These are phyloP conservation scores for Steinernema carpocapsae DNA, from an alignment of 2,888 invertebrate genomes.

Conservation along the genomic window DNA sequence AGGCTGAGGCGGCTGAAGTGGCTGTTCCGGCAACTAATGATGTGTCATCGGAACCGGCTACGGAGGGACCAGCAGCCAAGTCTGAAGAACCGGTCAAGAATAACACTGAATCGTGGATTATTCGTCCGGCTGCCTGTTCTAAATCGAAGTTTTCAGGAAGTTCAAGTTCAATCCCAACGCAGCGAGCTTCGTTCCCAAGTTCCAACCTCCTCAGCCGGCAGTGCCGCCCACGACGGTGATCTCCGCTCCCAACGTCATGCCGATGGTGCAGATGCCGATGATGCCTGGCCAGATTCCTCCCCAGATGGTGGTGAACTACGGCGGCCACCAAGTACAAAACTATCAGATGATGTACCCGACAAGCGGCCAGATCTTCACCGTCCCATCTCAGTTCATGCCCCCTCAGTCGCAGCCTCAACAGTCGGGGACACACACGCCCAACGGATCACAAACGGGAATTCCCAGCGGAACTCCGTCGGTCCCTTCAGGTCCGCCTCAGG, in stretches of 20 bases:
- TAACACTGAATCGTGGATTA: neutral
- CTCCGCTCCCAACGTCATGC: neutral
- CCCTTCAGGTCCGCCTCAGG: no score
- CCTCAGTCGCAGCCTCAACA: constrained; percentile 17
- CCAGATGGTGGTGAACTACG: no score
- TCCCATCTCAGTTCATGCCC: neutral
- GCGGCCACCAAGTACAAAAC: no score
- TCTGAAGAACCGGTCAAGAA: neutral
- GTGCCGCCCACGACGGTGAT: neutral
- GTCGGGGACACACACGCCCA: constrained; percentile 16
- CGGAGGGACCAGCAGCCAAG: neutral
- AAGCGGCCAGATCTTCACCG: no score
- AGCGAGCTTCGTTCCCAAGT: neutral
- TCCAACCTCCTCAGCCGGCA: neutral
- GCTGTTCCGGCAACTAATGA: neutral
- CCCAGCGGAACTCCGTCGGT: no score
- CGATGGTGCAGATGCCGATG: constrained; percentile 2
- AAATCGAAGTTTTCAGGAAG: neutral
- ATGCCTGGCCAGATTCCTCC: neutral
- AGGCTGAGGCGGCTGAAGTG: neutral
- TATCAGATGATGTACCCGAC: neutral
- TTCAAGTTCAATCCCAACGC: constrained; percentile 33
- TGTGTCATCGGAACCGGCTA: neutral
- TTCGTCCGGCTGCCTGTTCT: neutral
- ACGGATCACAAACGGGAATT: neutral